Base-by-base conservation (phyloP, 2,888 invertebrate genomes). In the Allygus modestus region DNA sequence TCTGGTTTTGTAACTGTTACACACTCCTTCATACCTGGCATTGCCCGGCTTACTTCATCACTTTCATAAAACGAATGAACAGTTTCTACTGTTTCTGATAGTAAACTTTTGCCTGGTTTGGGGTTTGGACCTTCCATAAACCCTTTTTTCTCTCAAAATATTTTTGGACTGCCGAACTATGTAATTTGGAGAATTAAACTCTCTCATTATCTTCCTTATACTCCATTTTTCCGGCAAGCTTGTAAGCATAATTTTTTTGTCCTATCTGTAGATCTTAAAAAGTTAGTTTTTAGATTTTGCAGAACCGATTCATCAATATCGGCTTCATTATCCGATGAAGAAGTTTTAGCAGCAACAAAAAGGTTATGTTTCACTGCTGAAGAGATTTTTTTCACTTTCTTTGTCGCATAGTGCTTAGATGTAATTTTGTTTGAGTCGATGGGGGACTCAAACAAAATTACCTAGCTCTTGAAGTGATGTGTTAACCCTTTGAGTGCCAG, bases 241-340 rank as follows among this genome's bases (percentile, higher is more conserved):
- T 20, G 82, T 82, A 20, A 82, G 65, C 33, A 82, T 58, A 61
- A 82, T 82, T 61, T 82, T 82, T 82, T 82, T 20, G 26, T 11
- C 12, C 82, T 82, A 37, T 31, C 31, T 33, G 61, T 82, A 82
- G 15, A 58, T 33, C 11, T 69, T 28, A 82, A 77, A 85, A 58
- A 87, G 81, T 84, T 85, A 43, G 84, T 84, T 84, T 69, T 69
- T 83, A 75, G 71, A 83, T n/a, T 61, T 84, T 54, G 82, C 81
- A 86, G 84, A 82, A 83, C 51, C 65, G 77, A 75, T 69, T 75
- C 73, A 84, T 81, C n/a, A 51, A 51, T n/a, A 51, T 51, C 31
- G 20, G 12, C 28, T 26, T 26, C 33, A 73, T 33, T 73, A 41
- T 73, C 33, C 20, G 73, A 73, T 31, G 33, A 73, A 37, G 37